These are phyloP conservation scores for Zhengitettix transpicula DNA, from an alignment of 2,888 invertebrate species.

Conservation along the genomic window DNA sequence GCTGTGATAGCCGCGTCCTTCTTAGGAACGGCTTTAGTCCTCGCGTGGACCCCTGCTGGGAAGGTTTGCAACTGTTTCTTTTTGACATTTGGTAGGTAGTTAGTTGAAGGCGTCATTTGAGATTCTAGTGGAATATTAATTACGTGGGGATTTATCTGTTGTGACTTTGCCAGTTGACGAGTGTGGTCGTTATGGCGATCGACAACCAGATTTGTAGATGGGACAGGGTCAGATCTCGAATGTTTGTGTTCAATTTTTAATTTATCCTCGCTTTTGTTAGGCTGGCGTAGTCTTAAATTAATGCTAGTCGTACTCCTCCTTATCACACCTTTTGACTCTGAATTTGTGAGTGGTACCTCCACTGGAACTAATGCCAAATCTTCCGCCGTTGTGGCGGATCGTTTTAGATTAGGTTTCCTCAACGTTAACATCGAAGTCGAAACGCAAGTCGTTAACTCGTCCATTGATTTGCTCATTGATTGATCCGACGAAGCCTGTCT, in stretches of 20 bases:
- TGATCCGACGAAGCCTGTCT: conserved; percentile 28
- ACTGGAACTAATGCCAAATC: not conserved
- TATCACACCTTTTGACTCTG: not conserved
- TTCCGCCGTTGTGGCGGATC: conserved; percentile 12
- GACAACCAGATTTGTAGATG: not conserved
- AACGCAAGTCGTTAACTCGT: not conserved
- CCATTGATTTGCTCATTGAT: conserved; percentile 28
- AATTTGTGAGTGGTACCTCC: not conserved
- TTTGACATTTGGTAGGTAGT: not conserved
- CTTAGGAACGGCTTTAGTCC: conserved; percentile 3
- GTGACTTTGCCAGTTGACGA: not conserved
- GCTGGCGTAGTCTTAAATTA: conserved; percentile 1
- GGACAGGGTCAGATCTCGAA: conserved; percentile 49
- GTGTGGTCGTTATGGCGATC: not conserved
- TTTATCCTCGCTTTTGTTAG: conserved; percentile 22
- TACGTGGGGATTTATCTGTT: conserved; percentile 1
- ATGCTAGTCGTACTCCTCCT: conserved; percentile 10
- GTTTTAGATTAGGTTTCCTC: conserved; percentile 10
- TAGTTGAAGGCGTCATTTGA: not conserved
- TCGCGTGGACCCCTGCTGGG: not conserved
- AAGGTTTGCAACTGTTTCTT: conserved; percentile 4
- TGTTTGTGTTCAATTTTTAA: conserved; percentile 39
- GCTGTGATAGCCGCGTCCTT: conserved; percentile 19
- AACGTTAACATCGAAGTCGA: not conserved
- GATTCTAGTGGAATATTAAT: not conserved